Base-by-base conservation (phyloP, 2,888 invertebrate species). In the Portevinia maculata region DNA sequence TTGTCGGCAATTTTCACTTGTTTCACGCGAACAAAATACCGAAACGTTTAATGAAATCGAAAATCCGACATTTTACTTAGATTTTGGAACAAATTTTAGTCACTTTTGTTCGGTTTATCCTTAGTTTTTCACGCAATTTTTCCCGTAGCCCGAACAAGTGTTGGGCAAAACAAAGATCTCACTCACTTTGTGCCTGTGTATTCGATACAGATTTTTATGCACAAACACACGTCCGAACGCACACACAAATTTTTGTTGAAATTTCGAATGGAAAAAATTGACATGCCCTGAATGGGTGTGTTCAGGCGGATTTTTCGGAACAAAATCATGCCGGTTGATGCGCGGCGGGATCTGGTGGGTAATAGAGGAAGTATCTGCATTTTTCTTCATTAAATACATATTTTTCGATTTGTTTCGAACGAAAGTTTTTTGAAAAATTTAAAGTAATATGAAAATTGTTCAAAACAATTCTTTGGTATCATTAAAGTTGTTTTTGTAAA, bases 91-190 rank as follows among this genome's bases (percentile, higher is more conserved):
- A 44, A 55, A 44, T 60, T 76, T 71, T 59, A 9, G 21, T 55
- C 44, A 67, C 21, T 71, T 71, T 71, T 67, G 7, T 21, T 13
- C 7, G 21, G 13, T 55, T 83, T 76, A 55, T 62, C 6, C 39
- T n/a, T 5, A 53, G 30, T 59, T 83, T 34, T 83, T 83, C 62
- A 55, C 44, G 60, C 69, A 15, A 71, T 67, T 55, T 73, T 83
- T 83, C 44, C 65, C 57, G 71, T 60, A 71, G 55, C 60, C 50
- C 76, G 83, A 83, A 83, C 83, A 83, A 83, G 83, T 83, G 83
- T 83, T 83, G 83, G 83, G 76, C 83, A 83, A 83, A 83, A 83
- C 83, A 83, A 83, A 83, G 83, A 83, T 83, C 69, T 74, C 62
- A 62, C 79, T 79, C 65, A 65, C 53, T 74, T 57, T 69, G 60